Conservation (phyloP, 92 coral and sea anemone genomes). For the Ricordea florida region DNA sequence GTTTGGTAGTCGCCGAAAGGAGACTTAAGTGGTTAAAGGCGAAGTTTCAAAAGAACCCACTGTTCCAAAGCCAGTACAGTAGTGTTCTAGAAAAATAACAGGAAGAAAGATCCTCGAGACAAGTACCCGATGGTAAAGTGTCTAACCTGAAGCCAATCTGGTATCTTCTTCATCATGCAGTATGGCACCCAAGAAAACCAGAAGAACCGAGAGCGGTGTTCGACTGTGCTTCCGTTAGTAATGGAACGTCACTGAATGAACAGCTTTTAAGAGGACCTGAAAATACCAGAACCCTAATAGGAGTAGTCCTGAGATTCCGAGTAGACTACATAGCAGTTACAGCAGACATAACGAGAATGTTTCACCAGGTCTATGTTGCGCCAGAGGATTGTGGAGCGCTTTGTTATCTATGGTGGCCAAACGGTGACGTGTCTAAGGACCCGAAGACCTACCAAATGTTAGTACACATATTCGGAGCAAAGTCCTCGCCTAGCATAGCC, state of each 20-base stretch:
- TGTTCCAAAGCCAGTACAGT: constrained; percentile 37
- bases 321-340: constrained; percentile 57
- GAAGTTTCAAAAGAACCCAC: constrained; percentile 59
- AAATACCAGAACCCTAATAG: constrained; percentile 55
- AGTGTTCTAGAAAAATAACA: constrained; percentile 57
- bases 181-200: constrained; percentile 74
- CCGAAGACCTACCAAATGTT: constrained; percentile 51
- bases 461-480: constrained; percentile 56
- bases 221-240: constrained; percentile 56
- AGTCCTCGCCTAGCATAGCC: constrained; percentile 48
- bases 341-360: constrained; percentile 54
- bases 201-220: constrained; percentile 69
- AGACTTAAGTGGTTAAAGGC: constrained; percentile 55
- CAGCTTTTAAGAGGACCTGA: constrained; percentile 66
- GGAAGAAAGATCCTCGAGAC: constrained; percentile 56
- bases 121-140: constrained; percentile 52
- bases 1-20: constrained; percentile 54
- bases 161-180: constrained; percentile 80
- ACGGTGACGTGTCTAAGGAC: constrained; percentile 41
- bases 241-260: constrained; percentile 65
- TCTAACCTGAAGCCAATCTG: constrained; percentile 58
- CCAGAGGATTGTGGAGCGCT: constrained; percentile 72
- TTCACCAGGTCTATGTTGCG: constrained; percentile 64
- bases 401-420: constrained; percentile 64
- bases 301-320: constrained; percentile 59